Evolutionary conservation across 2,888 invertebrate species (phyloP), one percentile per base, ranked within the genome.

Genomic region (Hedychridium roseum): DNA sequence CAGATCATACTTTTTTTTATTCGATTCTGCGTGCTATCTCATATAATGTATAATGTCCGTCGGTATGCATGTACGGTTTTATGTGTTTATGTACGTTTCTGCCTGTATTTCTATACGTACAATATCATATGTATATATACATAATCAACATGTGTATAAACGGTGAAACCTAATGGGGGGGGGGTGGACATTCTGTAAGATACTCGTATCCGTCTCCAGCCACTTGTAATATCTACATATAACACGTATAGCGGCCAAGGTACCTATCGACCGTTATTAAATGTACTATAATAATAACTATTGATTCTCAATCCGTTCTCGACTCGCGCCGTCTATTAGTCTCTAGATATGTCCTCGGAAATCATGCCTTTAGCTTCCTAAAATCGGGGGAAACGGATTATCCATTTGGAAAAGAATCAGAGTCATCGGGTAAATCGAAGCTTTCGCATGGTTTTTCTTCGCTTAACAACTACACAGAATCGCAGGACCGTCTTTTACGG

Each of bases 111-210:
- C 67, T 54, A 45, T 61, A 57, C 44, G 54, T 65, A 57, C 43
- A 48, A 49, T 61, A 52, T 60, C 36, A 47, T 47, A 35, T 52
- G 40, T 56, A 46, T 56, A 60, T 49, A 57, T 64, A 69, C 64
- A 66, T 62, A 64, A 63, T 57, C 54, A 60, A 63, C 60, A 66
- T 57, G 57, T 65, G 63, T 69, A 67, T 64, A 69, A 71, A 70
- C 66, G 64, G 59, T 59, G 54, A 68, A 63, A 61, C 57, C 61
- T 57, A 26, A 55, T 57, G 43, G 39, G 17, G 15, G n/a, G n/a
- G n/a, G n/a, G n/a, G n/a, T n/a, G n/a, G n/a, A n/a, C n/a, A n/a
- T n/a, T n/a, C n/a, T n/a, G n/a, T n/a, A n/a, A n/a, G n/a, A n/a
- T n/a, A n/a, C n/a, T n/a, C n/a, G n/a, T n/a, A n/a, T n/a, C n/a